These are phyloP conservation scores for Hormaphis cornu DNA, from an alignment of 1,140 invertebrate genomes.

Conservation along the genomic window DNA sequence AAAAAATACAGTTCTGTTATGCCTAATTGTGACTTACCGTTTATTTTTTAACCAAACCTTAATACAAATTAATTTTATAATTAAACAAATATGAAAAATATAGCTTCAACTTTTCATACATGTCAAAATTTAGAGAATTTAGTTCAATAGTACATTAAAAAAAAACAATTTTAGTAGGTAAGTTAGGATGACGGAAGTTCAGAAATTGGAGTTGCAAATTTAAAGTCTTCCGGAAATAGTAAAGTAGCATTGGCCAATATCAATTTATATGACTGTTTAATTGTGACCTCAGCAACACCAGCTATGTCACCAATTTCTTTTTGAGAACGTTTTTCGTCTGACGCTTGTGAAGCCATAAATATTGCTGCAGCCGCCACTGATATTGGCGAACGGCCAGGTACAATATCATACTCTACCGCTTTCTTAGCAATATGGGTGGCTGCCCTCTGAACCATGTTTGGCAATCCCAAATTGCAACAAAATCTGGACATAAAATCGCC, in stretches of 20 bases:
- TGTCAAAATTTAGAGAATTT: not conserved
- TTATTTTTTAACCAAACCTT: not conserved
- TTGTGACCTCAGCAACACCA: conserved; percentile 97
- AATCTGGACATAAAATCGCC: conserved; percentile 97
- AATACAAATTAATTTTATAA: not conserved
- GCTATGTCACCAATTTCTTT: conserved; percentile 99
- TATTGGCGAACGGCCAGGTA: conserved; percentile 96
- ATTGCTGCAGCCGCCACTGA: conserved; percentile 98
- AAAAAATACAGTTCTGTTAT: too few relatives aligned
- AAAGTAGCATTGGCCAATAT: conserved; percentile 90
- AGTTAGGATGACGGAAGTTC: conserved; percentile 56
- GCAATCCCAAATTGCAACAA: conserved; percentile 75
- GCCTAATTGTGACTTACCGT: too few relatives aligned
- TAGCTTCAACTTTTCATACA: not conserved
- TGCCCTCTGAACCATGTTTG: conserved; percentile 85
- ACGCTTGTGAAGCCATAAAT: conserved; percentile 98
- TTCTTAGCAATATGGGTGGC: conserved; percentile 94
- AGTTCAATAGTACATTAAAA: not conserved
- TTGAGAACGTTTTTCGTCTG: conserved; percentile 86
- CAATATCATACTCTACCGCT: conserved; percentile 94
- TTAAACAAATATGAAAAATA: not conserved
- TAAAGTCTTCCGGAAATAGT: conserved; percentile 93
- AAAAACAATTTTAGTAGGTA: not conserved
- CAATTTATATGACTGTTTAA: conserved; percentile 93
- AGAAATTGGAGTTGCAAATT: conserved; percentile 89